These are phyloP conservation scores for Anas georgica DNA, from an alignment of 2,797 vertebrate genomes.

Conservation along the genomic window DNA sequence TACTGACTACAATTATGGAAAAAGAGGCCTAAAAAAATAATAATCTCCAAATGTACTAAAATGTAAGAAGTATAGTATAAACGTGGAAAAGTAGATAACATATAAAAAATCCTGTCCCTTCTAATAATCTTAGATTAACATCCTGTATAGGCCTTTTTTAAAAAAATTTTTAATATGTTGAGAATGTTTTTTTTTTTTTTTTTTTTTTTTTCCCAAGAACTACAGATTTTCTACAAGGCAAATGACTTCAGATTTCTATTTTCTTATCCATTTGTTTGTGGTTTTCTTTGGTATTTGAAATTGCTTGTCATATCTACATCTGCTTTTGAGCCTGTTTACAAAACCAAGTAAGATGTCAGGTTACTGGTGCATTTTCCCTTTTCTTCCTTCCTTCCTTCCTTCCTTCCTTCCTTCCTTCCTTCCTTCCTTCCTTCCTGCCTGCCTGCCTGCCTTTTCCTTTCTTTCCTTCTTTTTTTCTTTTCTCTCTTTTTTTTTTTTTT, in stretches of 20 bases:
- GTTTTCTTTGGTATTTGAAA: background rate
- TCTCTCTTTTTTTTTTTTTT: too few species aligned
- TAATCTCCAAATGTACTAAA: background rate
- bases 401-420: too few species aligned
- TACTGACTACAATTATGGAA: background rate
- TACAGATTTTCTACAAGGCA: background rate
- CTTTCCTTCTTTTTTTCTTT: too few species aligned
- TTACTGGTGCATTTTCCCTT: background rate
- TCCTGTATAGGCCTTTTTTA: background rate
- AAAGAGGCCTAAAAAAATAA: background rate
- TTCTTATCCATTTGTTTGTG: background rate
- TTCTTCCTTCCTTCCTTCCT: too few species aligned
- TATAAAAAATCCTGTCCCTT: background rate
- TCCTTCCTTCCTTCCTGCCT: too few species aligned
- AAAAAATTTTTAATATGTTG: background rate
- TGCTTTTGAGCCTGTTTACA: background rate
- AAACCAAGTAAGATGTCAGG: background rate
- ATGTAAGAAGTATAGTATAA: accelerated
- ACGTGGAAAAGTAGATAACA: background rate
- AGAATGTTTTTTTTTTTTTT: background rate
- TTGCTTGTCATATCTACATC: background rate
- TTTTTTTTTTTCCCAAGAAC: background rate
- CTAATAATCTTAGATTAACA: background rate
- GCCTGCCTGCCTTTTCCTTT: too few species aligned
- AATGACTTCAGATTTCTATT: background rate